Evolutionary conservation across 2,797 vertebrate genomes (phyloP), one percentile per base, ranked within the genome.

Genomic region (Vireo griseus): DNA sequence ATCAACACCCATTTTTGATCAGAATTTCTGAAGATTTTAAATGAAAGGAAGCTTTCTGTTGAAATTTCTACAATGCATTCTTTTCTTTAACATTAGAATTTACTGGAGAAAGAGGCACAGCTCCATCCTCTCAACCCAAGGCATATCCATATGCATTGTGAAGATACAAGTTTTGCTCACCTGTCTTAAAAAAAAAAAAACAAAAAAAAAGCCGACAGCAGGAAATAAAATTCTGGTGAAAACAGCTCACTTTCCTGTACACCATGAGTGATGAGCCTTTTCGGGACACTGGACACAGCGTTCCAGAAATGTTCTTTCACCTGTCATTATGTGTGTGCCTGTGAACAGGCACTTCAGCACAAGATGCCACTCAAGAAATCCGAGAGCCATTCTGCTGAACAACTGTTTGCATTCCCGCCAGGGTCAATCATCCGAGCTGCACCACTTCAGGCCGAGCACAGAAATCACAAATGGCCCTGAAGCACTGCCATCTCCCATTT

Each of bases 291-390:
- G 72, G 16, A 47, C 75, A 50, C 11, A 48, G 14, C 0, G 22
- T 40, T 55, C 29, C 61, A 83, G 69, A 82, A 78, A 61, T 1
- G 20, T 44, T 63, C 33, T 76, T 90, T 47, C n/a, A 35, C 48
- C 20, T 44, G 35, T 55, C 51, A 59, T 26, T 37, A 26, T 16
- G 16, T 45, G 25, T 24, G 39, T 69, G 33, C 33, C 58, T 63
- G 50, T 7, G 19, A 22, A 51, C 69, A 75, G 35, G 44, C 79
- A 62, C 76, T 86, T 50, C 19, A 91, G 54, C 35, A 35, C 24
- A 75, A 81, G 77, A 84, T 28, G 65, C 39, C 54, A 58, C 69
- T 93, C 71, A 55, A 91, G 84, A 94, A 76, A 79, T 4, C 48
- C 15, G 5, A 87, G 52, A 59, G 48, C 37, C 24, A 15, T 55